Base-by-base conservation (phyloP, 2,797 vertebrate genomes). In the Hydrocynus forskahlii region DNA sequence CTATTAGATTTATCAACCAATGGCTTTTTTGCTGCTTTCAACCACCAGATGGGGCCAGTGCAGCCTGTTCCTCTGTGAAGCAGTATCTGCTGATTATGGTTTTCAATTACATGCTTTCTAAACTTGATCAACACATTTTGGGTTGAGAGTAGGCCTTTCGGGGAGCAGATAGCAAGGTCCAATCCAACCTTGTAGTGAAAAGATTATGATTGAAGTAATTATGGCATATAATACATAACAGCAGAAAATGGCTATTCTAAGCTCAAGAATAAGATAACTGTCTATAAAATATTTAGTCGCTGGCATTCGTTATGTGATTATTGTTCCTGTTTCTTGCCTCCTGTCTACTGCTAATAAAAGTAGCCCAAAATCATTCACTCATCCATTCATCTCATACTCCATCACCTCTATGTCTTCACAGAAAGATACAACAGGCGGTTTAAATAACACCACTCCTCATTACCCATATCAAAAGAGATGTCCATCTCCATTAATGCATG, bases 401-500 rank as follows among this genome's bases (percentile, higher is more conserved):
- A 70, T 43, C 7, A 25, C 64, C 19, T 40, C 21, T 69, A 73
- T 45, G 81, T 78, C 17, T 82, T 62, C 63, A 64, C 75, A 79
- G 54, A 63, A 14, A 43, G 29, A 76, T 7, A 40, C 17, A 69
- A 81, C 23, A 62, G 71, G 40, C 48, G 54, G 6, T 57, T 35
- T 68, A 57, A 48, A 75, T 64, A 13, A 60, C 25, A 83, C 50
- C 4, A 2, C 19, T 45, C 14, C 67, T 66, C 76, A 62, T 67
- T 80, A 67, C n/a, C 52, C 71, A 72, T 38, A 76, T 73, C 82
- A 76, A 80, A 80, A 23, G 57, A 70, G 50, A 57, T 23, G 75
- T 38, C 48, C 38, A 72, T 72, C 59, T 79, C 57, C 21, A 62
- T 70, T 79, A 75, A 48, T 64, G 59, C 21, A 45, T 7, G 12